Evolutionary conservation across 2,113 vertebrate species (phyloP).

Genomic region (Morone saxatilis): DNA sequence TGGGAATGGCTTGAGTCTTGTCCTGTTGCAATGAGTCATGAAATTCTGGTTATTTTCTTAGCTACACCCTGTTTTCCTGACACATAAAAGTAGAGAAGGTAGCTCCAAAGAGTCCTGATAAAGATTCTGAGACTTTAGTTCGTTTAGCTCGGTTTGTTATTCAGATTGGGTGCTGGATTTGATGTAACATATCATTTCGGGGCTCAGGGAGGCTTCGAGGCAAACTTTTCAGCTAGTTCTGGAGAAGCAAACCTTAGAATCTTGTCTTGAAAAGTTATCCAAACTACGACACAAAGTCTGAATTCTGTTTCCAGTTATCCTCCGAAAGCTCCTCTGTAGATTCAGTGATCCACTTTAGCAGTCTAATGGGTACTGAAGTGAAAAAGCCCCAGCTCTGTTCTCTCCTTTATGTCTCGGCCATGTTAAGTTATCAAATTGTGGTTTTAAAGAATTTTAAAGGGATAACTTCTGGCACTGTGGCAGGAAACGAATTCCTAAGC

Average conservation of each 20-base stretch:
- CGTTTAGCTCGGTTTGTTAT: neutral
- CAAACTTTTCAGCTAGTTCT: neutral
- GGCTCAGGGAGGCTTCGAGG: neutral
- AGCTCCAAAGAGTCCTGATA: neutral
- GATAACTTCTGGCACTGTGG: conserved; percentile 17
- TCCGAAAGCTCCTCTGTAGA: neutral
- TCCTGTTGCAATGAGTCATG: conserved; percentile 53
- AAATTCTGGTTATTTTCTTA: conserved; percentile 31
- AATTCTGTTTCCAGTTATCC: neutral
- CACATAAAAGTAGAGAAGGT: neutral
- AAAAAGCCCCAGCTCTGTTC: neutral
- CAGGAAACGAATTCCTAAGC: conserved; percentile 42
- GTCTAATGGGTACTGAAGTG: neutral
- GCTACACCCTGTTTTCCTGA: conserved; percentile 36
- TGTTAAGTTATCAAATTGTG: neutral
- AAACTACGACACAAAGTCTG: neutral
- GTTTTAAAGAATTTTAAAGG: conserved; percentile 34
- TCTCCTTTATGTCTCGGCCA: neutral
- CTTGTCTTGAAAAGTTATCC: neutral
- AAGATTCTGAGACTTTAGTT: neutral
- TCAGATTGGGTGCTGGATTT: neutral
- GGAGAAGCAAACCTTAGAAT: neutral
- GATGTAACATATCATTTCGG: neutral
- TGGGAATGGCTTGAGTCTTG: conserved; percentile 18
- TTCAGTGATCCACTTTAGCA: neutral